Conservation (phyloP, 2,797 vertebrate genomes). For the Phataginus tetradactyla region DNA sequence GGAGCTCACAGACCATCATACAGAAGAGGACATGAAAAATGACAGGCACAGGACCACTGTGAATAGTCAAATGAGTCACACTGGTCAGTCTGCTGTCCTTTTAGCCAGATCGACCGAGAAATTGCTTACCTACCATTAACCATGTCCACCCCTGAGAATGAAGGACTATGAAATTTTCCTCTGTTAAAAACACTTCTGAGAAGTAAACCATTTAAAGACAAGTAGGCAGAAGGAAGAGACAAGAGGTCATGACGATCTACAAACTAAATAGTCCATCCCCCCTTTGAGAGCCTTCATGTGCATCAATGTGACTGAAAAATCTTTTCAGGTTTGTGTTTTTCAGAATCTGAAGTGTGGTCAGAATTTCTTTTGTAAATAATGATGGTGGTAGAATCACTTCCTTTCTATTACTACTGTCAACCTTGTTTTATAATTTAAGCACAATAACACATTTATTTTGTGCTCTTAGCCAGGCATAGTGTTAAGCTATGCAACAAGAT, state of each 20-base stretch:
- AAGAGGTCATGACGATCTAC: neutral
- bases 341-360: neutral
- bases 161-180: neutral
- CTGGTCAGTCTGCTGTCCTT: neutral
- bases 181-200: constrained; percentile 20
- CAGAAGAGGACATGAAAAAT: neutral
- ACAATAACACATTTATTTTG: neutral
- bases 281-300: neutral
- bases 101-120: neutral
- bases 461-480: neutral
- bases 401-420: neutral
- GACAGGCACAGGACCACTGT: neutral
- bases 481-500: constrained; percentile 18
- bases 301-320: neutral
- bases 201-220: constrained; percentile 19
- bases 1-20: neutral
- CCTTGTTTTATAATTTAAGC: neutral
- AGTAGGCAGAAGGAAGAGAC: neutral
- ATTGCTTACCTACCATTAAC: neutral
- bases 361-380: constrained; percentile 2
- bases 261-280: neutral
- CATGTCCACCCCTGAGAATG: neutral
- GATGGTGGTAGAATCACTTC: neutral
- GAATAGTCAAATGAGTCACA: neutral
- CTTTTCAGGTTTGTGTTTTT: neutral